phyloP scores from a whole-genome alignment of 2,797 vertebrate genomes.

The Sardinella longiceps region DNA sequence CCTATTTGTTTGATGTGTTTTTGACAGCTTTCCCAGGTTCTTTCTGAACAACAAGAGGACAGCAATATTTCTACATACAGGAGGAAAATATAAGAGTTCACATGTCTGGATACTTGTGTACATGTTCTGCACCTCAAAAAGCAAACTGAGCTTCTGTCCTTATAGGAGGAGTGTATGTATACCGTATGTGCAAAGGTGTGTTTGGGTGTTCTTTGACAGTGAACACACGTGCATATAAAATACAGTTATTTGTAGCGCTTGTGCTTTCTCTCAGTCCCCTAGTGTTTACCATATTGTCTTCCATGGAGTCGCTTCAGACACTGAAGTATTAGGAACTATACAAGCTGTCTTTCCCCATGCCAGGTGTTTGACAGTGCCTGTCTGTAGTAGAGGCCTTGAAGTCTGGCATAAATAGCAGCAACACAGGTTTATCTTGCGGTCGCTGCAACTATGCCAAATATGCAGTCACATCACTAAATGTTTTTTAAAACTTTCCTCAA shows the following conservation, averaged over 20 bases:
- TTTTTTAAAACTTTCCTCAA: not conserved
- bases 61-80: too few species aligned
- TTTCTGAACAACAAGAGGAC: too few species aligned
- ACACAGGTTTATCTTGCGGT: not conserved
- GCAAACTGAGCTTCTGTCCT: too few species aligned
- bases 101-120: too few species aligned
- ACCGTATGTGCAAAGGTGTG: not conserved
- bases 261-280: not conserved
- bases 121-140: too few species aligned
- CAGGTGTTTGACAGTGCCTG: not conserved
- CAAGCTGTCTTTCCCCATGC: not conserved
- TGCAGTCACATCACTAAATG: not conserved
- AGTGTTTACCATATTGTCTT: not conserved
- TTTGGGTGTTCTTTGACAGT: not conserved
- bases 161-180: too few species aligned
- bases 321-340: not conserved
- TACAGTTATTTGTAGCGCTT: not conserved
- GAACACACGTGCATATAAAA: too few species aligned
- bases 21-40: too few species aligned
- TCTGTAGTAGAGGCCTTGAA: not conserved
- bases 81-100: too few species aligned
- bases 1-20: too few species aligned
- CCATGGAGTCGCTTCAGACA: not conserved
- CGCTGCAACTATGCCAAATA: not conserved
- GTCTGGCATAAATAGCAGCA: not conserved